Evolutionary conservation across 2,113 vertebrate genomes (phyloP), one percentile per base, ranked within the genome.

Genomic region (Fregetta grallaria): DNA sequence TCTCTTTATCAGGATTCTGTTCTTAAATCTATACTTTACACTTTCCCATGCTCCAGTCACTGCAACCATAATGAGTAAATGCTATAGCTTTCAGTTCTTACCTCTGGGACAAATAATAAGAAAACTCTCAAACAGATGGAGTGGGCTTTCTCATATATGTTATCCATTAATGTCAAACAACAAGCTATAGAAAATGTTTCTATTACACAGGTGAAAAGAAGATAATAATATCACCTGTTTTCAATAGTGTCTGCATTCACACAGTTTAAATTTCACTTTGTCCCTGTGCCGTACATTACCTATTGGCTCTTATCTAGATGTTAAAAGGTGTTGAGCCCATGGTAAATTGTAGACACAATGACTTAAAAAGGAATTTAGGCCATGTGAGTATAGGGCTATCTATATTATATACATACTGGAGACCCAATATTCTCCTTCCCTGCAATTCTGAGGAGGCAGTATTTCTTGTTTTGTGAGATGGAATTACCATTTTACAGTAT

Each of bases 111-210:
- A 4, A 90, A 91, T 94, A 91, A 66, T 82, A 92, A 93, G 66
- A 87, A 91, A 93, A 86, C 87, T 75, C 89, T 90, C 0, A 16
- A 93, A 70, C 86, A 97, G 84, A 88, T 94, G 72, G 56, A 66
- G 58, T 47, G 74, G 68, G 55, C 40, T 86, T 96, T 96, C 80
- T 82, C 47, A 68, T 97, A 89, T 22, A 30, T 56, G 65, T 82
- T 97, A 92, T 67, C 96, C 74, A 91, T 97, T 95, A 96, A 66
- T 94, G 94, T 92, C 88, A 95, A 97, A 96, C 89, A 96, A 94
- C 86, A 91, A 95, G 26, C 47, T 94, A 90, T 88, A 92, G 93
- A 90, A 84, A 94, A 84, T 91, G 34, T 78, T 94, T 96, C 63
- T 66, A 90, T 94, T 94, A 90, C 84, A 85, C 81, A 96, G 86